Percentiles rank a stretch among this genome's conserved stretches.
Evolutionary conservation across 2,113 vertebrate species (phyloP).

Genomic region (Crotalus helleri): DNA sequence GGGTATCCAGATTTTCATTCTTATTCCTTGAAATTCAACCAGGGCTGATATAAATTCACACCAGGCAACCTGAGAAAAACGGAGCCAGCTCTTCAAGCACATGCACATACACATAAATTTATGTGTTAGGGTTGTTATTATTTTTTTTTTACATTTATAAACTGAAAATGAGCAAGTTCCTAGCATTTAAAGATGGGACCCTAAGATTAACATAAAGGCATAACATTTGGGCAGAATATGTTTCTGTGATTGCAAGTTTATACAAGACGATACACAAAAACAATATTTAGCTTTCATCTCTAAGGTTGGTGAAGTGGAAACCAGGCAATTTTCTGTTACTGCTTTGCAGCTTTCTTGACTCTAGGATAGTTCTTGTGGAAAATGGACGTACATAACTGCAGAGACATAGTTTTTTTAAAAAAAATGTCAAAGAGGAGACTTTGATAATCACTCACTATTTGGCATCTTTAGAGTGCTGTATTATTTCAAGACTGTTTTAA

Average conservation of each 20-base stretch:
- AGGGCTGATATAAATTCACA: neutral
- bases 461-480: slow-evolving; percentile 1
- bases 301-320: slow-evolving; percentile 49
- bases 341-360: slow-evolving; percentile 23
- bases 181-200: slow-evolving; percentile 33
- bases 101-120: slow-evolving; percentile 25
- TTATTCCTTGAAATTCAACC: neutral
- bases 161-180: slow-evolving; percentile 24
- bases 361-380: slow-evolving; percentile 30
- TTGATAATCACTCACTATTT: slow-evolving; percentile 5
- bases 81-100: neutral
- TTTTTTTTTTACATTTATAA: neutral
- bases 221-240: slow-evolving; percentile 39
- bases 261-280: slow-evolving; percentile 44
- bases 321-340: slow-evolving; percentile 38
- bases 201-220: slow-evolving; percentile 22
- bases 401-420: neutral
- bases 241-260: slow-evolving; percentile 41
- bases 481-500: neutral
- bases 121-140: neutral
- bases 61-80: neutral
- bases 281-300: slow-evolving; percentile 49
- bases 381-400: slow-evolving; percentile 20
- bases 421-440: slow-evolving; percentile 15
- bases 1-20: neutral